These are phyloP conservation scores for Dendrocincla fuliginosa DNA, from an alignment of 2,797 vertebrate species.

Conservation along the genomic window DNA sequence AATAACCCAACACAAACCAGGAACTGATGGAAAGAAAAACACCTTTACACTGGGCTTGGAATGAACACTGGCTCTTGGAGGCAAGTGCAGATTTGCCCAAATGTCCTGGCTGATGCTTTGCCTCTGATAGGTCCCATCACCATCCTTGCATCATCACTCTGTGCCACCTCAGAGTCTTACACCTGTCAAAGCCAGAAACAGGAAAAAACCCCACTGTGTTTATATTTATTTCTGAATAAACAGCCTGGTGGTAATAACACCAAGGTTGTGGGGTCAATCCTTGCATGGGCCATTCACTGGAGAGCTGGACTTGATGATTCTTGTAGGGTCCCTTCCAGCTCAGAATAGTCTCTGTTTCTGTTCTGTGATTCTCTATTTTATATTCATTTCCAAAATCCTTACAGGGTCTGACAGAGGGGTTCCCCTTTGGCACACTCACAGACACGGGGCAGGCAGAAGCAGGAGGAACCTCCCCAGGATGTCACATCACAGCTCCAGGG, in stretches of 20 bases:
- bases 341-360: neutral
- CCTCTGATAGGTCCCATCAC: neutral
- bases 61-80: neutral
- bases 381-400: neutral
- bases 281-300: neutral
- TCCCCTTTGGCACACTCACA: neutral
- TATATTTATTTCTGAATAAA: neutral
- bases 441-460: neutral
- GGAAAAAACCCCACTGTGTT: neutral
- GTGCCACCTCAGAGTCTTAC: neutral
- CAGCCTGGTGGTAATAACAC: too few species aligned
- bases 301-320: neutral
- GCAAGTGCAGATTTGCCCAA: neutral
- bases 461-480: slow-evolving; percentile 6
- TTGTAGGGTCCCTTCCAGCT: neutral
- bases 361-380: neutral
- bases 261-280: neutral
- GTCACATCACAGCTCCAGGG: neutral
- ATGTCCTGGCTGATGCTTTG: neutral
- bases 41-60: neutral
- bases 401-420: neutral
- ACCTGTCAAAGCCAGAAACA: neutral
- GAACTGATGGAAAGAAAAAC: slow-evolving; percentile 47
- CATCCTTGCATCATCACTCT: neutral
- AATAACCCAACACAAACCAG: slow-evolving; percentile 30